phyloP scores from a whole-genome alignment of 2,797 vertebrate species.

The Pangasius djambal region DNA sequence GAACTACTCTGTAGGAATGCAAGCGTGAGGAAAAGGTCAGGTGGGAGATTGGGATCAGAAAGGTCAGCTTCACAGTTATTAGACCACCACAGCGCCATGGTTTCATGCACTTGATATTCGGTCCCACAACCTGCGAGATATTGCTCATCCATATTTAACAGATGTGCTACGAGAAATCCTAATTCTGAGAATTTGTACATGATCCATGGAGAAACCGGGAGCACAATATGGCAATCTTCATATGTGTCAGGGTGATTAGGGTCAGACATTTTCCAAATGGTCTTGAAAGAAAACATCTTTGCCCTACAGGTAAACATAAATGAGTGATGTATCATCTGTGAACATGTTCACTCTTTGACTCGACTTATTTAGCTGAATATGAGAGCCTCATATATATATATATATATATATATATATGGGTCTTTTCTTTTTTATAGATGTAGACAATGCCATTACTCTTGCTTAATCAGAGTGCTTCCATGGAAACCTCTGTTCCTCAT shows the following conservation, averaged over 20 bases:
- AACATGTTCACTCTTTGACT: not conserved
- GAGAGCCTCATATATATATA: not conserved
- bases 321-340: not conserved
- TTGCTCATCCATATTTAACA: conserved; percentile 44
- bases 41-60: conserved; percentile 57
- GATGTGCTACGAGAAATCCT: not conserved
- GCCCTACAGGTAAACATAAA: conserved; percentile 7
- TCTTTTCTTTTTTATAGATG: not conserved
- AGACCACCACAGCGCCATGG: conserved; percentile 39
- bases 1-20: conserved; percentile 43
- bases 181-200: conserved; percentile 31
- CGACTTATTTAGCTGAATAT: not conserved
- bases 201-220: conserved; percentile 1
- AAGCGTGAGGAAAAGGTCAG: conserved; percentile 54
- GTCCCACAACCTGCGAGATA: not conserved
- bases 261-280: not conserved
- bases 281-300: conserved; percentile 2
- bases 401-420: not conserved
- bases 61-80: conserved; percentile 57
- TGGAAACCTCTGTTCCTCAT: not conserved
- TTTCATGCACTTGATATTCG: conserved; percentile 26
- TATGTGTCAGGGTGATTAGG: conserved; percentile 9
- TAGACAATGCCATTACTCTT: not conserved
- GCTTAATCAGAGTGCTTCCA: not conserved
- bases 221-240: not conserved